Base-by-base conservation (phyloP, 2,888 invertebrate species). In the Mellilla xanthometata region DNA sequence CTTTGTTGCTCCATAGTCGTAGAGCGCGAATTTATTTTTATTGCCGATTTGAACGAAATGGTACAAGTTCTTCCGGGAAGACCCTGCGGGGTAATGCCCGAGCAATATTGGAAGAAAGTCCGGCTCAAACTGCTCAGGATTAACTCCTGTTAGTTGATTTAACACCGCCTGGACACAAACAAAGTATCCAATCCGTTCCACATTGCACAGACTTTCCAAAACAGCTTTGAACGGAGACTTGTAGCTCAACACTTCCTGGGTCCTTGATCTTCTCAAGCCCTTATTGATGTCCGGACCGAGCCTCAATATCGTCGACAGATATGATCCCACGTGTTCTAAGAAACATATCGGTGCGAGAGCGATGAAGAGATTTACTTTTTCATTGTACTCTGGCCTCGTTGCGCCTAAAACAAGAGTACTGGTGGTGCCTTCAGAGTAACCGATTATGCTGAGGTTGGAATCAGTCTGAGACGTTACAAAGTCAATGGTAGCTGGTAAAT, bases 381-480 rank as follows among this genome's bases (percentile, higher is more conserved):
- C 57, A 58, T 92, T 92, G 60, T 91, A 91, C 45, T 90, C 85
- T 0, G 91, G 90, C 30, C 63, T 65, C 15, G 72, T 70, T 0
- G 90, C 78, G 1, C 79, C 70, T 74, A 91, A 77, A 0, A 91
- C 87, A 51, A 79, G 91, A 52, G 90, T 90, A 4, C 69, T 62
- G 0, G 92, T 91, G 0, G 90, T 90, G 4, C 94, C 95, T 62
- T 88, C 82, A 0, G 94, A 94, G 65, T 94, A 93, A 0, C 94
- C 95, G 5, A 93, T 74, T 60, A 93, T 93, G 56, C 90, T 91
- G 0, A 95, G 49, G 34, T 90, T 75, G 3, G 79, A 47, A 0
- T 86, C 81, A 0, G 94, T 93, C 5, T 53, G 49, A 0, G 59
- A 39, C 6, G 72, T 39, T 6, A 81, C 49, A 5, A 63, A 70